Evolutionary conservation across 2,113 vertebrate species (phyloP).

Genomic region (Tyrannus savana): DNA sequence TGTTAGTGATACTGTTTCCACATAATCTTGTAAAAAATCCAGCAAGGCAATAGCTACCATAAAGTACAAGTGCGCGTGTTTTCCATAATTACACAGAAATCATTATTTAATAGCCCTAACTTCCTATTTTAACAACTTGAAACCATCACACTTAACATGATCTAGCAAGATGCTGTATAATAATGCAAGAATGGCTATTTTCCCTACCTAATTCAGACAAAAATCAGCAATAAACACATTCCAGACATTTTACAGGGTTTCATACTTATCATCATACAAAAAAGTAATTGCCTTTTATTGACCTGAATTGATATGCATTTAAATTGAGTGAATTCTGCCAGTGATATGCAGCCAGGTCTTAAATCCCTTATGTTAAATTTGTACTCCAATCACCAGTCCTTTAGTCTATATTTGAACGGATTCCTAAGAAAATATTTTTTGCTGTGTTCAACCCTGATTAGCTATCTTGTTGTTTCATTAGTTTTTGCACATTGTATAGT

Average conservation of each 20-base stretch:
- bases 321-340: constrained; percentile 25
- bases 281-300: constrained; percentile 9
- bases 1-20: neutral
- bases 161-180: neutral
- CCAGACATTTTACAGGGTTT: neutral
- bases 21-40: constrained; percentile 39
- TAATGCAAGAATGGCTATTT: constrained; percentile 12
- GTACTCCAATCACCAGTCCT: neutral
- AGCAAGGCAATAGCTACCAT: neutral
- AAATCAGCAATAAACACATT: constrained; percentile 22
- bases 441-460: neutral
- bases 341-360: neutral
- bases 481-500: neutral
- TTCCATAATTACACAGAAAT: constrained; percentile 41
- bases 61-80: neutral
- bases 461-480: neutral
- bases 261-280: neutral
- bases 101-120: constrained; percentile 17
- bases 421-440: constrained; percentile 35
- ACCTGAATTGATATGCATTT: constrained; percentile 2
- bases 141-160: constrained; percentile 2
- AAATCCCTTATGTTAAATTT: neutral
- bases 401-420: neutral
- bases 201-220: neutral
- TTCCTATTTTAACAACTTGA: constrained; percentile 38